Evolutionary conservation across 2,888 invertebrate species (phyloP).

Genomic region (Artemia sp.): DNA sequence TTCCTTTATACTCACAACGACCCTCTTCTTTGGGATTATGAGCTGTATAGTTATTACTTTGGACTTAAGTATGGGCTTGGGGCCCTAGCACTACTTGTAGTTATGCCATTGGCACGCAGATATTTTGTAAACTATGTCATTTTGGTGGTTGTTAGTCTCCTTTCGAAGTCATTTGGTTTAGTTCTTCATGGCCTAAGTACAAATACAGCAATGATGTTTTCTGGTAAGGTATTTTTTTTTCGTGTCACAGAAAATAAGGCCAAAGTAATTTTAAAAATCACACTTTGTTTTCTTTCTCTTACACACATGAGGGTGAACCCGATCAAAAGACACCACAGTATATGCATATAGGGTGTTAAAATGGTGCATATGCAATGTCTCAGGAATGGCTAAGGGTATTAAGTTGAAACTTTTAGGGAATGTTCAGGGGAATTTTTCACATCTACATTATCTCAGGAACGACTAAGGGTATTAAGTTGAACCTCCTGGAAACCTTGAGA

Average conservation of each 20-base stretch:
- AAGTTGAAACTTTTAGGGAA: no score
- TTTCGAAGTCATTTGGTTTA: constrained; percentile 31
- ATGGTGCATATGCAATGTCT: no score
- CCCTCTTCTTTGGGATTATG: constrained; percentile 54
- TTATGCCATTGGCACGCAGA: constrained; percentile 28
- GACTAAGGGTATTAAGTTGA: no score
- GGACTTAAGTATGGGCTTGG: constrained; percentile 41
- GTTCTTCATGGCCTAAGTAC: constrained; percentile 31
- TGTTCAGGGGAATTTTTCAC: no score
- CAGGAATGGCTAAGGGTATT: no score
- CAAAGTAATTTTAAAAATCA: background rate
- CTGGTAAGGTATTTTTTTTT: constrained; percentile 28
- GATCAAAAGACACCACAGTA: no score
- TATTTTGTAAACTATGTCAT: constrained; percentile 28
- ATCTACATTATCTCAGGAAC: no score
- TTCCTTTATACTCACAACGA: constrained; percentile 51
- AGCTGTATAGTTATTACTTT: constrained; percentile 46
- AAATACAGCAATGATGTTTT: constrained; percentile 30
- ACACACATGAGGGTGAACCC: no score
- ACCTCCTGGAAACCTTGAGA: no score
- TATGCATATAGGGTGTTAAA: no score
- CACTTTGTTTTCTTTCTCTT: background rate
- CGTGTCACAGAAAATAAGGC: no score
- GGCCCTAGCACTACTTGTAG: constrained; percentile 30
- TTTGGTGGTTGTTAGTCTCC: constrained; percentile 31